A percentile compares a stretch with the other conserved stretches of the same genome.
Evolutionary conservation across 2,113 vertebrate species (phyloP).

Genomic region (Rhipidura dahli): DNA sequence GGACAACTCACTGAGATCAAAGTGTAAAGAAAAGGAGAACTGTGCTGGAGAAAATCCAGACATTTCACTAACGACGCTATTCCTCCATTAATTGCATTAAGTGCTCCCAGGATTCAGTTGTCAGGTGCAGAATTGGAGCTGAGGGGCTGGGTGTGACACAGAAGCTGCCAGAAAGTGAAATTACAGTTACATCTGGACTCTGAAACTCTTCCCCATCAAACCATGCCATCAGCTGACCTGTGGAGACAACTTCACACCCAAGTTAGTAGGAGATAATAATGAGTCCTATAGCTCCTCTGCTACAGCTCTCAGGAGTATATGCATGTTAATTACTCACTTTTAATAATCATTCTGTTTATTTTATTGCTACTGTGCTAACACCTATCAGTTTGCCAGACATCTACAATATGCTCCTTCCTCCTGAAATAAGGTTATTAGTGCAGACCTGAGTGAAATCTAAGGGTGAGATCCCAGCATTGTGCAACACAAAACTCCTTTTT

Average conservation of each 20-base stretch:
- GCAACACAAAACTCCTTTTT: neutral
- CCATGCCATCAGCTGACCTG: neutral
- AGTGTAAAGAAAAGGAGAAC: neutral
- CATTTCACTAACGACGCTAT: neutral
- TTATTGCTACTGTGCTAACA: neutral
- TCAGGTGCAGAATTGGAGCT: neutral
- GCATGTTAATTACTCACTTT: neutral
- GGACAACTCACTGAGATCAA: neutral
- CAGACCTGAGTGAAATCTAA: neutral
- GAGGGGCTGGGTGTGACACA: neutral
- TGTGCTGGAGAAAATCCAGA: neutral
- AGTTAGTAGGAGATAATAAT: neutral
- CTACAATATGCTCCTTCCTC: neutral
- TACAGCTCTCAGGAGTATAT: neutral
- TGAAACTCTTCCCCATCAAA: neutral
- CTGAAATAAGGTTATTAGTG: neutral
- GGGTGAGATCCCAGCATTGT: neutral
- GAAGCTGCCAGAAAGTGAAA: neutral
- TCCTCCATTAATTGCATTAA: neutral
- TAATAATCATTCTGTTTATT: neutral
- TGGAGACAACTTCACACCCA: neutral
- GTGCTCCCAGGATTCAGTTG: neutral
- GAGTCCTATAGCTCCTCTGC: neutral
- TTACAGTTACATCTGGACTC: neutral
- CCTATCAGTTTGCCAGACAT: neutral